phyloP scores from a whole-genome alignment of 2,797 vertebrate species.

The Dendrocincla fuliginosa region DNA sequence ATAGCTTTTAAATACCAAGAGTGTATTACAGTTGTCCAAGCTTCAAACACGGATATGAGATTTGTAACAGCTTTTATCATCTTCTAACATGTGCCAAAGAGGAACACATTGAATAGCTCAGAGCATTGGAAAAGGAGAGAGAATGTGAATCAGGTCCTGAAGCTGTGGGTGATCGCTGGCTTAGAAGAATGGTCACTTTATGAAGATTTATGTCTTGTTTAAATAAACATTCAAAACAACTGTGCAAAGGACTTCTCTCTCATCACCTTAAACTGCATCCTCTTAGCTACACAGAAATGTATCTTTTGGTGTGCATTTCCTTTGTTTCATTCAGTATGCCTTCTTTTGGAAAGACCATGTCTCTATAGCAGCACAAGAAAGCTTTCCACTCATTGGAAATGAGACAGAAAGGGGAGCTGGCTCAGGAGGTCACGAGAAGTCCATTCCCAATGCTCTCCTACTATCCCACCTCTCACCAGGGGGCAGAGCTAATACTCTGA shows the following conservation, averaged over 20 bases:
- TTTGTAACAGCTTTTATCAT: conserved; percentile 34
- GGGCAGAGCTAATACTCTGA: not conserved
- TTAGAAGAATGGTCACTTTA: not conserved
- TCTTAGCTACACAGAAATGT: not conserved
- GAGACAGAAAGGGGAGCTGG: not conserved
- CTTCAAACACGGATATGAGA: not conserved
- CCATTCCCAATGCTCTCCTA: not conserved
- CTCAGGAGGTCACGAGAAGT: not conserved
- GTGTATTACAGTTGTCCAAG: not conserved
- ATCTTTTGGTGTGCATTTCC: not conserved
- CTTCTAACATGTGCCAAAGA: conserved; percentile 17
- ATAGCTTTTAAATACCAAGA: conserved; percentile 43
- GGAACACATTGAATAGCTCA: not conserved
- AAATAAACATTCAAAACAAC: conserved; percentile 13
- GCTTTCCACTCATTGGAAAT: not conserved
- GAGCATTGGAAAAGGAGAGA: not conserved
- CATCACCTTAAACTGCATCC: not conserved
- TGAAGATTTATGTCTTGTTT: not conserved
- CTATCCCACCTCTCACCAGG: not conserved
- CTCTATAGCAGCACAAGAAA: not conserved
- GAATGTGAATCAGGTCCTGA: not conserved
- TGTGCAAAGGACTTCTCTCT: not conserved
- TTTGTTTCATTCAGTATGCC: not conserved
- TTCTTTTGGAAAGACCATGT: not conserved
- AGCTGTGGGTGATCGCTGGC: not conserved